Base-by-base conservation (phyloP, 2,888 invertebrate genomes). In the Resseliella maxima region DNA sequence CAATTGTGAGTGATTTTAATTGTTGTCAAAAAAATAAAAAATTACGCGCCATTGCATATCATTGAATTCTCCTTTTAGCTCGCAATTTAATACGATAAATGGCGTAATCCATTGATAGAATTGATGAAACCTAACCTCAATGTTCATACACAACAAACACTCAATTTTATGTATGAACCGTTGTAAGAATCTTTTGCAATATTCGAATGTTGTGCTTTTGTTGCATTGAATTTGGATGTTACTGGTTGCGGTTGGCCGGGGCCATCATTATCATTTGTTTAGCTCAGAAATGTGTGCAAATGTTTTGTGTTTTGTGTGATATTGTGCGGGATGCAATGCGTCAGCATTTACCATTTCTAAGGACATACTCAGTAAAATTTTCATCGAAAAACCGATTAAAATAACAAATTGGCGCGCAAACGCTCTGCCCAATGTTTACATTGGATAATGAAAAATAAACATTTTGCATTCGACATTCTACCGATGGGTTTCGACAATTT, bases 371-470 rank as follows among this genome's bases (percentile, higher is more conserved):
- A 59, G 15, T 10, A n/a, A 24, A 59, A 59, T 6, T 83, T 24
- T 83, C 21, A 38, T n/a, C 38, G 41, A 83, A 83, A 83, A 83
- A 83, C 83, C 83, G 83, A 83, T 83, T 83, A 38, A 83, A 83
- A 83, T 83, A 83, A 83, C 83, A 83, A 83, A 38, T 38, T 83
- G 83, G 41, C 83, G 83, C 83, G 83, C 83, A 83, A 83, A 83
- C 83, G 38, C 83, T 83, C n/a, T 83, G 83, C 21, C 38, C 38
- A 83, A 83, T 83, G 38, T 83, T 83, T 83, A 83, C 38, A 38
- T 83, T 83, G 83, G 83, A 83, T 83, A 38, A 83, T 83, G 83
- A 83, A 83, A 83, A 83, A 38, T 83, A 83, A 83, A 83, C 83
- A 83, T 38, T 50, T 83, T n/a, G 83, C 41, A 72, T 83, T 38